Conservation (phyloP, 2,797 vertebrate genomes). For the Anguilla marmorata region DNA sequence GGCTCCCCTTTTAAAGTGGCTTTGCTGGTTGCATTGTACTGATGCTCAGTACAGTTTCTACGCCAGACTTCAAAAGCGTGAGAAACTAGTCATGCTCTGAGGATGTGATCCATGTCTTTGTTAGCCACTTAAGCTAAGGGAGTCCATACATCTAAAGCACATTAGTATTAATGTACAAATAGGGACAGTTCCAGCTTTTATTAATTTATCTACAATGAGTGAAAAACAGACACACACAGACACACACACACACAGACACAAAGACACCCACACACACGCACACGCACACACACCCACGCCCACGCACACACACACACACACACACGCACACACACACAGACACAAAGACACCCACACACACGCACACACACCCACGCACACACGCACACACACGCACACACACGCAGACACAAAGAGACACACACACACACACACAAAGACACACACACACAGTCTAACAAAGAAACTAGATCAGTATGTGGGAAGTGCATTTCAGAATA, state of each 20-base stretch:
- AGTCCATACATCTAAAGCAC: not conserved
- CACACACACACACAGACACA: not conserved
- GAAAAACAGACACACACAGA: not conserved
- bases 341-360: not conserved
- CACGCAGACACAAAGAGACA: too few relatives aligned
- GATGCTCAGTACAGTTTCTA: not conserved
- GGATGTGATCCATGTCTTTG: not conserved
- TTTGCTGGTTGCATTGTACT: not conserved
- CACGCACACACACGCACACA: not conserved
- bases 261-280: not conserved
- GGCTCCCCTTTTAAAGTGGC: not conserved
- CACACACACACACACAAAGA: too few relatives aligned
- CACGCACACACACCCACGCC: too few relatives aligned
- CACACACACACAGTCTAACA: not conserved
- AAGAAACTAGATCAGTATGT: not conserved
- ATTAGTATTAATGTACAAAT: not conserved
- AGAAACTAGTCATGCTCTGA: not conserved
- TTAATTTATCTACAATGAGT: not conserved
- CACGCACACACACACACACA: too few relatives aligned
- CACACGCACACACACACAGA: conserved; percentile 3
- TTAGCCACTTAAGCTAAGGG: not conserved
- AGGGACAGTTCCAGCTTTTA: too few relatives aligned
- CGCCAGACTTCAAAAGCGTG: not conserved
- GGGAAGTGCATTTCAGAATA: not conserved
- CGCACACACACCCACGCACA: not conserved